Evolutionary conservation across 1,140 invertebrate genomes (phyloP).

Genomic region (Macrostomum lignano): DNA sequence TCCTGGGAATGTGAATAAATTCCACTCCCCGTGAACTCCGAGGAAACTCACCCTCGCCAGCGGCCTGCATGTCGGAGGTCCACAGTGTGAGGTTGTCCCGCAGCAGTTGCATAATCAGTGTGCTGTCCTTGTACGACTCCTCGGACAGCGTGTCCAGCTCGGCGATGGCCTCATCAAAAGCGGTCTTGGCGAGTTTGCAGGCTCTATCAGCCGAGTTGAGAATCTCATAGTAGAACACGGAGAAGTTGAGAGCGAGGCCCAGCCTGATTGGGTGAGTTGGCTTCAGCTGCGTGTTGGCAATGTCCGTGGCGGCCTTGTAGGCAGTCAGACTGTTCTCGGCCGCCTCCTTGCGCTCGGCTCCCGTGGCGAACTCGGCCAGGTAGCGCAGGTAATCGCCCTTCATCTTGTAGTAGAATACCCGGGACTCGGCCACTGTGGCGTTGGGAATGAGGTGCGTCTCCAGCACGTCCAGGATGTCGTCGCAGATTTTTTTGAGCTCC

Average conservation of each 20-base stretch:
- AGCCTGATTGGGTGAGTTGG: conserved; percentile 90
- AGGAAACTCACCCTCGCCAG: too few species aligned
- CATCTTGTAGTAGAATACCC: conserved; percentile 92
- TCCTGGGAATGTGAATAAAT: too few species aligned
- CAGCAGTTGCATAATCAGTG: conserved; percentile 89
- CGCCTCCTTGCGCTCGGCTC: conserved; percentile 61
- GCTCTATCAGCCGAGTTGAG: conserved; percentile 8
- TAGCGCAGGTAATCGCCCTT: conserved; percentile 86
- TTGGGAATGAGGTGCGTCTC: conserved; percentile 60
- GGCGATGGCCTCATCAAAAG: conserved; percentile 87
- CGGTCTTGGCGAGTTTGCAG: conserved; percentile 32
- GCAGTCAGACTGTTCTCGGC: conserved; percentile 76
- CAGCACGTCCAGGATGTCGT: conserved; percentile 69
- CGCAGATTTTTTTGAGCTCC: conserved; percentile 85
- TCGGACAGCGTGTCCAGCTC: conserved; percentile 80
- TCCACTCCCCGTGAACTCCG: too few species aligned
- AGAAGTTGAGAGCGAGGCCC: conserved; percentile 90
- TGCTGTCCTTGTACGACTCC: conserved; percentile 92
- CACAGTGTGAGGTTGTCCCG: conserved; percentile 89
- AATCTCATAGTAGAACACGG: conserved; percentile 99
- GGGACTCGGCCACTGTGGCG: conserved; percentile 48
- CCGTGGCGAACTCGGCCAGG: conserved; percentile 70
- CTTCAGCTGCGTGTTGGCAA: conserved; percentile 89
- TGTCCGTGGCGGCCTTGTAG: conserved; percentile 91
- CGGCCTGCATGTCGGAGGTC: too few species aligned